A percentile compares a stretch with the other conserved stretches of the same genome.
phyloP scores from a whole-genome alignment of 2,888 invertebrate genomes.

The Nomada flava region DNA sequence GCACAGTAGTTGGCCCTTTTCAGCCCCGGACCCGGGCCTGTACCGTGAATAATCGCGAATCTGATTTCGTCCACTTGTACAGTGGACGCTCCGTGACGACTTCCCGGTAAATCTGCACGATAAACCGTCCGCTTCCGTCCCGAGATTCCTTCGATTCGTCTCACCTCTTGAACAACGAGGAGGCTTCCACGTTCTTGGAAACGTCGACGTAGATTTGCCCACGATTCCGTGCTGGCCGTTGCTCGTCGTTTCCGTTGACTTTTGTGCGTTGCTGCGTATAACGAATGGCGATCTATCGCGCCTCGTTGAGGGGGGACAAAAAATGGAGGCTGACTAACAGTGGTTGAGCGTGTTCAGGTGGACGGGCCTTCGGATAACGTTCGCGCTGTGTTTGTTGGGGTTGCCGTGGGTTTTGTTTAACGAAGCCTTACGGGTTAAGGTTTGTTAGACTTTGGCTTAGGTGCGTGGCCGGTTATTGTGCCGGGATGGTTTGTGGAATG shows the following conservation, averaged over 20 bases:
- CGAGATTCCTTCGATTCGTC: constrained; percentile 48
- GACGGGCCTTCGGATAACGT: constrained; percentile 11
- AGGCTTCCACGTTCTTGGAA: constrained; percentile 7
- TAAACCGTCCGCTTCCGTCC: constrained; percentile 33
- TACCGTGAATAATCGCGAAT: constrained; percentile 70
- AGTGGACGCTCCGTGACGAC: constrained; percentile 43
- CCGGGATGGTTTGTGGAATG: no score
- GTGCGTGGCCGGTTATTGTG: no score
- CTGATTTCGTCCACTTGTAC: constrained; percentile 52
- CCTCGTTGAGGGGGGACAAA: neutral
- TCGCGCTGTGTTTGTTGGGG: constrained; percentile 6
- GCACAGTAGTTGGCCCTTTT: constrained; percentile 70
- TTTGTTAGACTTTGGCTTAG: no score
- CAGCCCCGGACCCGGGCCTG: constrained; percentile 22
- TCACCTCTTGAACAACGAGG: constrained; percentile 15
- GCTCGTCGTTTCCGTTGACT: constrained; percentile 2
- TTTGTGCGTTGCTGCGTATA: neutral
- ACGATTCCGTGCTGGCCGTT: constrained; percentile 3
- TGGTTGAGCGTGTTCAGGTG: neutral
- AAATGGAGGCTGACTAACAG: no score
- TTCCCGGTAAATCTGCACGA: constrained; percentile 51
- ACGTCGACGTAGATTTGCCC: neutral
- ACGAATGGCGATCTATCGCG: neutral
- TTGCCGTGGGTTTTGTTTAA: neutral
- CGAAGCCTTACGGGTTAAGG: neutral